phyloP scores from a whole-genome alignment of 2,888 invertebrate species.

The Andrena bicolor region DNA sequence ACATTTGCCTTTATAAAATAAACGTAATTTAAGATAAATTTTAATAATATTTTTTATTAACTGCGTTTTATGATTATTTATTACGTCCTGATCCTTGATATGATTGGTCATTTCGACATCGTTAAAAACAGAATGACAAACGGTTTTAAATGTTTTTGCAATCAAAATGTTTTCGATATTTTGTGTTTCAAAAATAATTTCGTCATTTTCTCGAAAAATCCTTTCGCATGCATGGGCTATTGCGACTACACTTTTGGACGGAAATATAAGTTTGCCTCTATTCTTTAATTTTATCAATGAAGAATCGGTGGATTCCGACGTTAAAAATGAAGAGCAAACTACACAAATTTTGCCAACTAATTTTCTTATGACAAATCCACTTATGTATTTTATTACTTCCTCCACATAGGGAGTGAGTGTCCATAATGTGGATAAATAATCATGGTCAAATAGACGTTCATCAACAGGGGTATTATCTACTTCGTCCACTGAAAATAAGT shows the following conservation, averaged over 20 bases:
- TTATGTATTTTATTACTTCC: too few species aligned
- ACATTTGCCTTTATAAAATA: not conserved
- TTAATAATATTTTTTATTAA: not conserved
- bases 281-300: not conserved
- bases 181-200: not conserved
- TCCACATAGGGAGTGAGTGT: too few species aligned
- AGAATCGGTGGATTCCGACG: not conserved
- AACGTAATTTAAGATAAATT: not conserved
- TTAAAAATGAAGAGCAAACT: constrained; percentile 1
- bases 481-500: too few species aligned
- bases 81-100: not conserved
- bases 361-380: not conserved
- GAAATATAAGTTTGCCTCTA: not conserved
- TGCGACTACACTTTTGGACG: not conserved
- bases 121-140: not conserved
- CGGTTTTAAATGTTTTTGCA: not conserved
- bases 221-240: not conserved
- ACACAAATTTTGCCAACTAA: not conserved
- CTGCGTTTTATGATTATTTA: not conserved
- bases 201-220: not conserved
- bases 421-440: too few species aligned
- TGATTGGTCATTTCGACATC: not conserved
- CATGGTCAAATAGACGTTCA: too few species aligned
- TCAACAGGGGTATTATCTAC: too few species aligned
- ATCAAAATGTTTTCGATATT: not conserved